These are phyloP conservation scores for Drosophila watanabei DNA, from an alignment of 1,140 invertebrate species.

Conservation along the genomic window DNA sequence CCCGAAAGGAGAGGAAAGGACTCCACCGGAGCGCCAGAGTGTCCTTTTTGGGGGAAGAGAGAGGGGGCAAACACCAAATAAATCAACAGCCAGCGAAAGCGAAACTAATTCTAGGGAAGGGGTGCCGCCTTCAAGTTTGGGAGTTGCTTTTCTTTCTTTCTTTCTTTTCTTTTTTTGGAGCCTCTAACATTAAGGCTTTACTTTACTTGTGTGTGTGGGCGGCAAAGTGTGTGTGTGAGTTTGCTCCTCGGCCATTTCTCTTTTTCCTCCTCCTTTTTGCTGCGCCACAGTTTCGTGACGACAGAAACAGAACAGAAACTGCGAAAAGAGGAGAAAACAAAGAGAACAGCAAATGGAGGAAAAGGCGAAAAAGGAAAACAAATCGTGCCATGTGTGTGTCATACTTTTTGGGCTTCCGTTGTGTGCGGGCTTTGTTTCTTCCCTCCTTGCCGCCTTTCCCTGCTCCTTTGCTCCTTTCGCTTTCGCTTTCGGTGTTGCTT, in stretches of 20 bases:
- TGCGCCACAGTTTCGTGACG: slow-evolving; percentile 42
- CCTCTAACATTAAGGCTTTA: slow-evolving; percentile 59
- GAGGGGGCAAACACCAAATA: slow-evolving; percentile 68
- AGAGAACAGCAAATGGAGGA: slow-evolving; percentile 3
- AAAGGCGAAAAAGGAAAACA: slow-evolving; percentile 34
- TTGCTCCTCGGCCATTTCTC: slow-evolving; percentile 37
- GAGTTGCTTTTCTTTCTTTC: slow-evolving; percentile 16
- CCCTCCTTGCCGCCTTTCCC: neutral
- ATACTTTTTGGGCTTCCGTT: slow-evolving; percentile 55
- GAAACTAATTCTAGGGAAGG: slow-evolving; percentile 40
- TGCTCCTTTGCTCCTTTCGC: slow-evolving; percentile 25
- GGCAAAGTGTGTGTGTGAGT: neutral
- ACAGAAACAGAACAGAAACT: slow-evolving; percentile 37
- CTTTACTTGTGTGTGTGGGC: slow-evolving; percentile 41
- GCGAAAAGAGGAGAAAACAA: slow-evolving; percentile 42
- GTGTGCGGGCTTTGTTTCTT: slow-evolving; percentile 9
- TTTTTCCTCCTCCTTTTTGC: slow-evolving; percentile 8
- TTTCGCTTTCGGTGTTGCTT: slow-evolving; percentile 30
- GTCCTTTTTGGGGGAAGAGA: slow-evolving; percentile 48
- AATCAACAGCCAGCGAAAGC: slow-evolving; percentile 76
- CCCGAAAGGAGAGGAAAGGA: slow-evolving; percentile 36
- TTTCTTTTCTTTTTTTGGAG: slow-evolving; percentile 14
- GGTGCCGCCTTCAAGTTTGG: neutral
- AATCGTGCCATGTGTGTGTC: slow-evolving; percentile 59
- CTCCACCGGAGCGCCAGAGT: slow-evolving; percentile 26